Conservation (phyloP, 2,888 invertebrate genomes). For the Agapostemon virescens region DNA sequence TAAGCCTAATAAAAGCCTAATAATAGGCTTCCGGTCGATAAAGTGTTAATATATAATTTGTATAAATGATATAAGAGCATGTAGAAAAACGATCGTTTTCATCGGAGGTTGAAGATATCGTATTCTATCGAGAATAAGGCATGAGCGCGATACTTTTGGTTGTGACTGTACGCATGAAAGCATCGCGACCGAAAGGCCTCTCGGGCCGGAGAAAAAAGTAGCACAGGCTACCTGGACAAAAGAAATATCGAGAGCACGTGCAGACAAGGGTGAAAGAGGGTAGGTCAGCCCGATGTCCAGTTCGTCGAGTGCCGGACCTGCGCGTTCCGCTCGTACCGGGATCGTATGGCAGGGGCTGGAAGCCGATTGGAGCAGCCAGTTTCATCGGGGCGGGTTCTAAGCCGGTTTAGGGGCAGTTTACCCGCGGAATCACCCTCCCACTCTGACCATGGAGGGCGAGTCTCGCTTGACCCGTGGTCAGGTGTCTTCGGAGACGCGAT, state of each 20-base stretch:
- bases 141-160: not conserved
- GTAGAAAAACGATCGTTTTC: not conserved
- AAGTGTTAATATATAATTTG: too few species aligned
- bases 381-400: constrained; percentile 79
- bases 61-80: too few species aligned
- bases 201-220: constrained; percentile 10
- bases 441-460: constrained; percentile 59
- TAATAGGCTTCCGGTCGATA: too few species aligned
- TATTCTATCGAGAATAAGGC: not conserved
- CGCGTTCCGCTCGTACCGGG: constrained; percentile 71
- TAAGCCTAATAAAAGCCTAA: too few species aligned
- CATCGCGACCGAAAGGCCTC: not conserved
- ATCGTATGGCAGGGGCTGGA: constrained; percentile 70
- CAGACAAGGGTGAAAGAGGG: constrained; percentile 37
- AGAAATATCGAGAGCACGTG: constrained; percentile 40
- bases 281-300: constrained; percentile 65
- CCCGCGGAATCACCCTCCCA: constrained; percentile 67
- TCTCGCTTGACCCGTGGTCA: constrained; percentile 68
- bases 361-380: constrained; percentile 76
- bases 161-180: not conserved
- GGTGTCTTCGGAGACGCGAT: constrained; percentile 62
- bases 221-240: constrained; percentile 20
- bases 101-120: not conserved
- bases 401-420: constrained; percentile 78
- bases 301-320: constrained; percentile 71